Evolutionary conservation across 37 sponge, comb jelly and placozoan genomes (phyloP), one percentile per base, ranked within the genome.

Genomic region (Cliona cf. orientalis): DNA sequence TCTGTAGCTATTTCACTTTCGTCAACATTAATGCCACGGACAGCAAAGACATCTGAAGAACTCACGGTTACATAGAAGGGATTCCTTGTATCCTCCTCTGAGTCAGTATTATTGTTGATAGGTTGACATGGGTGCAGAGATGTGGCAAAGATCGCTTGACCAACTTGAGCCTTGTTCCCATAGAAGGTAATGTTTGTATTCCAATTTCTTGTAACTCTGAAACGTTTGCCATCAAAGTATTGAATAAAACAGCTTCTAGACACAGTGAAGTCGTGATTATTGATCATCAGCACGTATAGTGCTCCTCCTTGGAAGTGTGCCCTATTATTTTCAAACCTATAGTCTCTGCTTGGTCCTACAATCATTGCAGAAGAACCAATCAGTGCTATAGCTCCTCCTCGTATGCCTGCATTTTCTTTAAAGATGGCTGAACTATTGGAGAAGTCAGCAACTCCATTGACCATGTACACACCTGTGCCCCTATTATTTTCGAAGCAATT

Each of bases 211-310:
- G 64, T 33, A 40, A 66, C 34, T 12, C 42, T 60, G 2, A 44
- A 42, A 46, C 28, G 28, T 4, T 44, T 4, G 28, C 25, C 38
- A 5, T 32, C n/a, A 21, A 9, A 38, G 49, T 66, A 83, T 17
- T 66, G 67, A 74, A 83, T 41, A 57, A 83, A 83, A 61, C 84
- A 83, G 46, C 68, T 83, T 40, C 84, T 49, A 32, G 84, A 74
- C 12, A 38, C 55, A 23, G 44, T 53, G n/a, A 66, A 75, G 53
- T 83, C 84, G n/a, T 65, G 63, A 12, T 66, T 31, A 49, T 75
- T 76, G 25, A 65, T 33, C 7, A 55, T 34, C 23, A 56, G 5
- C 5, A 21, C 32, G 49, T 74, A 74, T 3, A 83, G 74, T 12
- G 84, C 84, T 35, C 84, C 84, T 32, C 84, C 84, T 44, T 36